Evolutionary conservation across 2,888 invertebrate species (phyloP).

Genomic region (Nephrotoma guestfalica): DNA sequence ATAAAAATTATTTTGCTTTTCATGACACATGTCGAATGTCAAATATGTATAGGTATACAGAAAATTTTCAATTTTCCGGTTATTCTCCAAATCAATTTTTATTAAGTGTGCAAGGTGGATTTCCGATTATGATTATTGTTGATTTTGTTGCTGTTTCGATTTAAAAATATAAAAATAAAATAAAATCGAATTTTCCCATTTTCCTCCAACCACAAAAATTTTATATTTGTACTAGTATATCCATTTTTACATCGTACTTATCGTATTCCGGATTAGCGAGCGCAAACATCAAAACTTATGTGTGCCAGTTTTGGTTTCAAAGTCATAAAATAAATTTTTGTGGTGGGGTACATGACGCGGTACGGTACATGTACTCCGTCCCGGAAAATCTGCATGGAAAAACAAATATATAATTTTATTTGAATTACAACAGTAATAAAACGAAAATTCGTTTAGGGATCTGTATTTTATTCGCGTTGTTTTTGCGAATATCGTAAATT

Average conservation of each 20-base stretch:
- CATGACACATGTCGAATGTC: not conserved
- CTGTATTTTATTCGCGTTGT: not conserved
- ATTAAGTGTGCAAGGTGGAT: not conserved
- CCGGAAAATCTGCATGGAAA: not conserved
- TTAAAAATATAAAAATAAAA: not conserved
- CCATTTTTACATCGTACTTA: not conserved
- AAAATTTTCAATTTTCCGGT: not conserved
- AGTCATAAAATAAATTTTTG: not conserved
- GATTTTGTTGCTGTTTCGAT: not conserved
- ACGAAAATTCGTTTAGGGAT: not conserved
- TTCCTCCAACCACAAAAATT: not conserved
- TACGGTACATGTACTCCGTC: not conserved
- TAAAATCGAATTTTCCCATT: not conserved
- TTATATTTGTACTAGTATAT: not conserved
- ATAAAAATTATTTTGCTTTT: not conserved
- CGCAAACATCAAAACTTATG: not conserved
- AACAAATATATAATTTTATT: not conserved
- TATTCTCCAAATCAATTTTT: not conserved
- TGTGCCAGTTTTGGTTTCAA: not conserved
- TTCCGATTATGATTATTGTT: not conserved
- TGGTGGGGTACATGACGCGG: not conserved
- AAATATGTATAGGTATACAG: not conserved
- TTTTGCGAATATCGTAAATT: not conserved
- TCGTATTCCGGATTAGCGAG: not conserved
- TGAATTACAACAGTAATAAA: not conserved